These are phyloP conservation scores for Drosophila falleni DNA, from an alignment of 2,888 invertebrate genomes.

Conservation along the genomic window DNA sequence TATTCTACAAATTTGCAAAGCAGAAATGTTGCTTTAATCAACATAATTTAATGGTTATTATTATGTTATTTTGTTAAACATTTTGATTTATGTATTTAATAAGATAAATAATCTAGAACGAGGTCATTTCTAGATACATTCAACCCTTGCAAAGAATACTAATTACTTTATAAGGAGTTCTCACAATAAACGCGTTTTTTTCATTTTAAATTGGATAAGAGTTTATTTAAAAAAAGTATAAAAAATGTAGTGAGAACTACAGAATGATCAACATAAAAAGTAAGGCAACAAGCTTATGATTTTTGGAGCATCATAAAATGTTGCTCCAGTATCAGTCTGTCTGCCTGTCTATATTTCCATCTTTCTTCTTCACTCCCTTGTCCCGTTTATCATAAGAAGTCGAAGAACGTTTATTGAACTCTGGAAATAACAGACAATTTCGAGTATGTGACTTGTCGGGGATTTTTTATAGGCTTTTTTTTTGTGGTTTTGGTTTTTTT, in stretches of 20 bases:
- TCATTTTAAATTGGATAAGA: too few relatives aligned
- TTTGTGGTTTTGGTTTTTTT: conserved; percentile 16
- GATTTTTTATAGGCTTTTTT: conserved; percentile 13
- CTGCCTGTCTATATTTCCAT: not conserved
- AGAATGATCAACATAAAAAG: too few relatives aligned
- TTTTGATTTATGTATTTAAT: too few relatives aligned
- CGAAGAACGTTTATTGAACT: conserved; percentile 73
- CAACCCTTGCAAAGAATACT: not conserved
- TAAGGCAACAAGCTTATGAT: conserved; percentile 25
- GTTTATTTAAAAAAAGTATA: not conserved
- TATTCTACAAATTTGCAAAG: too few relatives aligned
- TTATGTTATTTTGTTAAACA: too few relatives aligned
- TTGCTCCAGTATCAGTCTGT: conserved; percentile 26
- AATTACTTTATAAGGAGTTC: not conserved
- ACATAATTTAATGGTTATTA: too few relatives aligned
- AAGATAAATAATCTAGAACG: too few relatives aligned
- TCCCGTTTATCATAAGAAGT: conserved; percentile 4
- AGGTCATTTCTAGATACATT: not conserved
- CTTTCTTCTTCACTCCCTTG: not conserved
- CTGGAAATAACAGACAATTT: conserved; percentile 24
- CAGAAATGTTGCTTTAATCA: too few relatives aligned
- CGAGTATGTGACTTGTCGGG: conserved; percentile 28
- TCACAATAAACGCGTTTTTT: not conserved
- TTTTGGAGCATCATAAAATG: conserved; percentile 17
- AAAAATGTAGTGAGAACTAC: not conserved